Conservation (phyloP, 2,888 invertebrate genomes). For the Aelia acuminata region DNA sequence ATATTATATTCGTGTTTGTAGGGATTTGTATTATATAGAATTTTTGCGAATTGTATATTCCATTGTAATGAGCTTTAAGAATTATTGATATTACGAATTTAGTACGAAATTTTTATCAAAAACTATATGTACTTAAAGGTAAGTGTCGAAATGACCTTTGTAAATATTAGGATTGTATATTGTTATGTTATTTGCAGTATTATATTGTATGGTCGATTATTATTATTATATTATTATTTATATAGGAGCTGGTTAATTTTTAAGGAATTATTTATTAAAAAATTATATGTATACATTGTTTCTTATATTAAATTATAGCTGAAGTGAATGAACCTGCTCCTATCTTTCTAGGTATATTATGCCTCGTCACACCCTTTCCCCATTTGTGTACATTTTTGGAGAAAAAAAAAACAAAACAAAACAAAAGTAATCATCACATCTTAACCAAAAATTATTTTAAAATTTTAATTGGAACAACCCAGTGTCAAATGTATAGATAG, state of each 20-base stretch:
- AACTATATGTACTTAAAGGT: slow-evolving; percentile 58
- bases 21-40: slow-evolving; percentile 64
- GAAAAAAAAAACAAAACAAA: neutral
- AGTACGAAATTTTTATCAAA: slow-evolving; percentile 63
- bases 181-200: slow-evolving; percentile 62
- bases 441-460: slow-evolving; percentile 56
- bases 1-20: slow-evolving; percentile 64
- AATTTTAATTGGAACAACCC: slow-evolving; percentile 64
- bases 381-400: slow-evolving; percentile 61
- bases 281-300: slow-evolving; percentile 54
- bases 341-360: slow-evolving; percentile 49
- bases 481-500: slow-evolving; percentile 65
- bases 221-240: slow-evolving; percentile 49
- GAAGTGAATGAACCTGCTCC: slow-evolving; percentile 47
- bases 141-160: slow-evolving; percentile 63
- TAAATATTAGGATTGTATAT: slow-evolving; percentile 64
- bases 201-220: slow-evolving; percentile 60
- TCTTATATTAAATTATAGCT: slow-evolving; percentile 47
- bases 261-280: slow-evolving; percentile 55
- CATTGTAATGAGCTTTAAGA: slow-evolving; percentile 65
- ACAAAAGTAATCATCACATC: slow-evolving; percentile 53
- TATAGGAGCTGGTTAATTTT: slow-evolving; percentile 45
- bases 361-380: slow-evolving; percentile 52
- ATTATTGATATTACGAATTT: slow-evolving; percentile 64
- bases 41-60: slow-evolving; percentile 64